These are phyloP conservation scores for Mechanitis messenoides DNA, from an alignment of 2,888 invertebrate species.

Conservation along the genomic window DNA sequence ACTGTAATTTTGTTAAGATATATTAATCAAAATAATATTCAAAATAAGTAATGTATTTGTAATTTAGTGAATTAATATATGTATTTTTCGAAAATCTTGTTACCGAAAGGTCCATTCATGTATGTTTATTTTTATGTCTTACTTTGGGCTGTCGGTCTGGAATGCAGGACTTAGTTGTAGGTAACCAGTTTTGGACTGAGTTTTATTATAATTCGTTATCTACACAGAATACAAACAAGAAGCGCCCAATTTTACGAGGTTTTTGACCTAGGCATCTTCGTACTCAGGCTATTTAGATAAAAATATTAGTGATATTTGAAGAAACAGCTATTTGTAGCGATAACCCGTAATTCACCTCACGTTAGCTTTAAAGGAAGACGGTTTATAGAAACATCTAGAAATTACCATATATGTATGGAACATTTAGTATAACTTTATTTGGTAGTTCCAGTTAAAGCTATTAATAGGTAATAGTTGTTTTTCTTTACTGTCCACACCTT, in stretches of 20 bases:
- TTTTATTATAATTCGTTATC: slow-evolving; percentile 31
- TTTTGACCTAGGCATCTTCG: slow-evolving; percentile 53
- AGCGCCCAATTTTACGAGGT: slow-evolving; percentile 51
- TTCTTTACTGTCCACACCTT: slow-evolving; percentile 26
- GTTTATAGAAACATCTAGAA: slow-evolving; percentile 22
- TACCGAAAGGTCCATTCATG: slow-evolving; percentile 11
- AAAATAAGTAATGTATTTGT: no score
- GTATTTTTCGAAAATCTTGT: neutral
- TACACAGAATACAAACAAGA: slow-evolving; percentile 32
- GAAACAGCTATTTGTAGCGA: slow-evolving; percentile 42
- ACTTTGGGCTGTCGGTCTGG: slow-evolving; percentile 20
- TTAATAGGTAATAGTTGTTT: slow-evolving; percentile 21
- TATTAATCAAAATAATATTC: no score
- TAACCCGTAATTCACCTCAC: slow-evolving; percentile 42
- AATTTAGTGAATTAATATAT: neutral
- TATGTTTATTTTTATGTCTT: slow-evolving; percentile 19
- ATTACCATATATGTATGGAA: slow-evolving; percentile 6
- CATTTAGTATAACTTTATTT: slow-evolving; percentile 20
- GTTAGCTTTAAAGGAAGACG: slow-evolving; percentile 25
- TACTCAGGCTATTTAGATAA: slow-evolving; percentile 44
- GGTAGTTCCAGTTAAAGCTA: slow-evolving; percentile 17
- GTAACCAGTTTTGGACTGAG: slow-evolving; percentile 30
- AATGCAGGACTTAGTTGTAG: slow-evolving; percentile 23
- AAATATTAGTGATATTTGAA: slow-evolving; percentile 44
- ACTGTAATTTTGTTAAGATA: no score